Base-by-base conservation (phyloP, 1,140 invertebrate genomes). In the Lordiphosa collinella region DNA sequence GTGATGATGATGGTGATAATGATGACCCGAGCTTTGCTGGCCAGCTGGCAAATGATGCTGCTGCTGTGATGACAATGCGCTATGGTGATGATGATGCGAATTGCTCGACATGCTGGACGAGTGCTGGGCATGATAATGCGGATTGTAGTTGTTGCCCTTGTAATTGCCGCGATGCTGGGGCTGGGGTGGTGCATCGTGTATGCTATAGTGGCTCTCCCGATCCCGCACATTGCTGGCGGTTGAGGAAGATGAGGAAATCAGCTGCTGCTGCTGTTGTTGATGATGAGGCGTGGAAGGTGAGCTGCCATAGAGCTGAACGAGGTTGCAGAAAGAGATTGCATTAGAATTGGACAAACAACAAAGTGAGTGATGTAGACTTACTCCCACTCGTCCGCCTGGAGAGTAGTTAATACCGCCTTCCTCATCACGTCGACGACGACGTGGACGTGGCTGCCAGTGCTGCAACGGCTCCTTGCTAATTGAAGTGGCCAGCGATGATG, bases 61-160 rank as follows among this genome's bases (percentile, higher is more conserved):
- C 32, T 74, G 69, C 44, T 75, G 67, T 8, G 76, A 64, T 5
- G 64, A 65, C 53, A 75, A 18, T 5, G 66, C 6, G 13, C 40
- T 69, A 36, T 67, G 71, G 31, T 86, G 75, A 37, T 86, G 82
- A 34, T 86, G 82, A 38, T 86, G 72, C 10, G 74, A 53, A 16
- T 61, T 53, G 29, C 51, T 53, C n/a, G 75, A 64, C 55, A 80
- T 66, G 25, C 25, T 29, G 14, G 65, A 58, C 13, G 76, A 69
- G 32, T 78, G 70, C 40, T 85, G 79, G 43, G 75, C 76, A 37
- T 87, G 84, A 46, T 85, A 88, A 25, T 88, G 78, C n/a, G 86
- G 85, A 70, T 88, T 88, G 31, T 86, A 88, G 62, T 87, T 88
- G 43, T 88, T 88, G 41, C 80, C 80, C 67, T 88, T 88, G 46